Evolutionary conservation across 2,797 vertebrate genomes (phyloP), one percentile per base, ranked within the genome.

Genomic region (Microctenopoma steveboyesi): DNA sequence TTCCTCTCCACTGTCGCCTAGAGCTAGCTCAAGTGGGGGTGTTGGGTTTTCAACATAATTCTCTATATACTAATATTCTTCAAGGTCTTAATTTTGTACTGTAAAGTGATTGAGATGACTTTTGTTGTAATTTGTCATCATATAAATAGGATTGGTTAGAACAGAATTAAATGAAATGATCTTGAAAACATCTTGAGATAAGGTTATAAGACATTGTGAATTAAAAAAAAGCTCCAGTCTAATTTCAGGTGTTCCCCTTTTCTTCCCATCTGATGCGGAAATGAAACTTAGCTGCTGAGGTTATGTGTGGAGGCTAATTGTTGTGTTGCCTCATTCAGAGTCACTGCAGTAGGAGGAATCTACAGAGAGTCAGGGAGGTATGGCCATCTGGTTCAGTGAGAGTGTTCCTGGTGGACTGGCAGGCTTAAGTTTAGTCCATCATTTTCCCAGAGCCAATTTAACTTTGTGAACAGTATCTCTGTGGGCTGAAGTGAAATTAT

Each of bases 321-420:
- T 84, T 71, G 64, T 39, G 27, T 81, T 5, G 12, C 47, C 59
- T 81, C 69, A 58, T 72, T 72, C 57, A 72, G 66, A 82, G 64
- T 78, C 64, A 57, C 30, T 40, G 35, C 14, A 43, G 77, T 55
- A 67, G 3, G 72, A 48, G 61, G 77, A 79, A 56, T 83, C 75
- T 56, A 42, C 64, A 33, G 64, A 75, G 73, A 69, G 53, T 61
- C 66, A 63, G 58, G 25, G 74, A 84, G 79, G 62, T 64, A n/a
- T 0, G 52, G 60, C 79, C 86, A 89, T 88, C 83, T 89, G 87
- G 76, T 74, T 69, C 28, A 72, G 74, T 69, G 67, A 69, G 81
- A 83, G 67, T 45, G 28, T 53, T 77, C 70, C 53, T 74, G 45
- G 62, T 80, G 82, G 79, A 79, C 70, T 28, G 52, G 66, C 61